Conservation (phyloP, 2,888 invertebrate genomes). For the Embidobia sp. region DNA sequence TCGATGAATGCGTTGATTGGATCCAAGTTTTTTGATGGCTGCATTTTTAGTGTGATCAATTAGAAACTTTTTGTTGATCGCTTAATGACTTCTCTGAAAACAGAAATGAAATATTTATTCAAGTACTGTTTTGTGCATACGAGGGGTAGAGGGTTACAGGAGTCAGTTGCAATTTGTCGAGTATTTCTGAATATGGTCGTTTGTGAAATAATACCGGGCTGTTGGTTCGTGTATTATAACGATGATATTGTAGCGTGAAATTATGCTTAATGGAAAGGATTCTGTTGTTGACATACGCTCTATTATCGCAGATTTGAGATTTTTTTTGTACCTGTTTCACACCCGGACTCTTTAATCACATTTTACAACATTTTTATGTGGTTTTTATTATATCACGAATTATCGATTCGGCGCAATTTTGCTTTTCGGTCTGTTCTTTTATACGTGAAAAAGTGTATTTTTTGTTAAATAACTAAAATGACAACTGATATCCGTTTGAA, state of each 20-base stretch:
- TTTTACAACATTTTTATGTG: too few relatives aligned
- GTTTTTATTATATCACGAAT: too few relatives aligned
- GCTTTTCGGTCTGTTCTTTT: too few relatives aligned
- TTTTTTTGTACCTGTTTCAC: too few relatives aligned
- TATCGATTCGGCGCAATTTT: too few relatives aligned
- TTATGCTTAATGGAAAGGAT: conserved; percentile 52
- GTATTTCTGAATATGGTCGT: conserved; percentile 58
- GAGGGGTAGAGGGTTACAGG: conserved; percentile 55
- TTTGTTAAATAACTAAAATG: too few relatives aligned
- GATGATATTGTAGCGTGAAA: conserved; percentile 54
- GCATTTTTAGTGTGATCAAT: too few relatives aligned
- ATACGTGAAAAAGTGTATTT: too few relatives aligned
- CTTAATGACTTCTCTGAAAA: conserved; percentile 9
- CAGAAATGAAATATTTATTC: conserved; percentile 38
- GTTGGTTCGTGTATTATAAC: conserved; percentile 49
- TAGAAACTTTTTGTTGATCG: not conserved
- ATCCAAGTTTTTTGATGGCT: too few relatives aligned
- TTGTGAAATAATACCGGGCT: conserved; percentile 50
- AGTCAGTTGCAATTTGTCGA: conserved; percentile 63
- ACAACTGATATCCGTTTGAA: too few relatives aligned
- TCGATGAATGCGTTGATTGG: too few relatives aligned
- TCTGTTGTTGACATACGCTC: conserved; percentile 47
- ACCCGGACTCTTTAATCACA: too few relatives aligned
- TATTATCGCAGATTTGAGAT: conserved; percentile 21
- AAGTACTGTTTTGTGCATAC: conserved; percentile 51